Evolutionary conservation across 2,113 vertebrate species (phyloP).

Genomic region (Entosphenus tridentatus): DNA sequence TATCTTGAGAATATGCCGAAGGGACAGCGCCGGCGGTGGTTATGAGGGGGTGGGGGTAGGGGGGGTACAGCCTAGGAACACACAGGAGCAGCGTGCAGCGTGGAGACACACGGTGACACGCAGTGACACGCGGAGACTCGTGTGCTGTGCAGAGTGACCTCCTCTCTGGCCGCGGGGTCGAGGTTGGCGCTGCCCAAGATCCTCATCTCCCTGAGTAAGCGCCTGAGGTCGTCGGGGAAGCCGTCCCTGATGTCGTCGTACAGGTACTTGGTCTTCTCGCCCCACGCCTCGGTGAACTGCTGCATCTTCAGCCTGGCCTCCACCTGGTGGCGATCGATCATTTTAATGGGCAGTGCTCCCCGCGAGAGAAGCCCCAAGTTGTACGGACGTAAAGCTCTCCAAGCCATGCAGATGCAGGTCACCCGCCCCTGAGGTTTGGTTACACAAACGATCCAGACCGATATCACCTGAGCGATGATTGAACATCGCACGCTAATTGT

Average conservation of each 20-base stretch:
- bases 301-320: slow-evolving; percentile 37
- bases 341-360: background rate
- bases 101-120: too few species aligned
- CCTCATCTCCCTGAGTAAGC: slow-evolving; percentile 34
- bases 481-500: too few species aligned
- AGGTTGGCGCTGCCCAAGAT: slow-evolving; percentile 56
- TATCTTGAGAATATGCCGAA: too few species aligned
- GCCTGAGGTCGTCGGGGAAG: slow-evolving; percentile 26
- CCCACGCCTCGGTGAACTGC: slow-evolving; percentile 50
- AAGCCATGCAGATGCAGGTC: too few species aligned
- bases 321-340: slow-evolving; percentile 14
- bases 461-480: too few species aligned
- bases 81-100: too few species aligned
- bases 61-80: too few species aligned
- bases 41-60: too few species aligned
- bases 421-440: too few species aligned
- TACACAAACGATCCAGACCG: too few species aligned
- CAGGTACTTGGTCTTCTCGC: slow-evolving; percentile 37
- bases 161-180: slow-evolving; percentile 20
- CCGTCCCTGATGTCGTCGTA: slow-evolving; percentile 16
- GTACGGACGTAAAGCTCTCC: too few species aligned
- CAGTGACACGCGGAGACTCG: background rate
- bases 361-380: background rate
- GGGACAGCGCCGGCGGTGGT: too few species aligned
- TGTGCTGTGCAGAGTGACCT: slow-evolving; percentile 23